Evolutionary conservation across 2,113 vertebrate genomes (phyloP).

Genomic region (Ictidomys tridecemlineatus): DNA sequence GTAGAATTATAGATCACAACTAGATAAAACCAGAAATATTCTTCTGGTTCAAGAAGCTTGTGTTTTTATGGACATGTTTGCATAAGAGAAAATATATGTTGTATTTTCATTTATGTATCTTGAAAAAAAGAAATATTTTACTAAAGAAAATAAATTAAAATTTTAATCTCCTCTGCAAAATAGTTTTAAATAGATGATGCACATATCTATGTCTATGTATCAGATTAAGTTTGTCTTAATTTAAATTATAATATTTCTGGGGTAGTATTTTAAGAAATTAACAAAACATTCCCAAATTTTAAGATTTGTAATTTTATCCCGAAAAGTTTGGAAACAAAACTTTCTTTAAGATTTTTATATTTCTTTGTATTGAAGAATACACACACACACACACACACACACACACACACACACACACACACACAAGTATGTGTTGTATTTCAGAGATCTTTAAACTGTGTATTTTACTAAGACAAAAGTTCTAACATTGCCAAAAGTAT

Average conservation of each 20-base stretch:
- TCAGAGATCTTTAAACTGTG: not conserved
- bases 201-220: not conserved
- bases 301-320: not conserved
- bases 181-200: not conserved
- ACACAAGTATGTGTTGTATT: not conserved
- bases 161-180: not conserved
- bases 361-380: not conserved
- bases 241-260: not conserved
- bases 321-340: not conserved
- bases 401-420: too few species aligned
- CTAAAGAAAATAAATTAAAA: slow-evolving; percentile 3
- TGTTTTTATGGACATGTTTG: not conserved
- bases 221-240: not conserved
- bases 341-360: slow-evolving; percentile 54
- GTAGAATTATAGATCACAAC: not conserved
- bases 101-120: not conserved
- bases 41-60: not conserved
- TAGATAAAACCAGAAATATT: not conserved
- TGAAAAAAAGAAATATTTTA: not conserved
- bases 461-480: not conserved
- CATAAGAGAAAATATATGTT: not conserved
- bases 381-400: not conserved
- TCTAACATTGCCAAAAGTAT: not conserved
- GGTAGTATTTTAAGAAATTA: not conserved
- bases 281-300: slow-evolving; percentile 1